phyloP scores from a whole-genome alignment of 2,797 vertebrate genomes.

The Heliangelus exortis region DNA sequence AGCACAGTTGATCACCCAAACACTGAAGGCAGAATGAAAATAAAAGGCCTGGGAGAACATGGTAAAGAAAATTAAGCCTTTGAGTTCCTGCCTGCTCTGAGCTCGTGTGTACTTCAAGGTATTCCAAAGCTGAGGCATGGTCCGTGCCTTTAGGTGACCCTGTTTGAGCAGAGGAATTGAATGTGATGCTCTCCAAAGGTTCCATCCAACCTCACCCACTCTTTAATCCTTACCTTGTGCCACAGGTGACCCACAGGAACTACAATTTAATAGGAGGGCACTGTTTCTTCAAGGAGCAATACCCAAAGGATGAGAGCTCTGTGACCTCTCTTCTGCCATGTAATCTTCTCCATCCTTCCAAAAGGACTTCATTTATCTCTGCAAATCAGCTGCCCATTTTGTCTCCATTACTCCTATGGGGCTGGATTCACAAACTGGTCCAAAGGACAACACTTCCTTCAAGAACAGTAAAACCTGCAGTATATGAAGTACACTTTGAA shows the following conservation, averaged over 20 bases:
- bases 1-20: not conserved
- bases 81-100: not conserved
- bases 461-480: not conserved
- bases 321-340: not conserved
- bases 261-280: not conserved
- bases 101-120: not conserved
- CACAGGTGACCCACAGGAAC: not conserved
- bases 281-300: not conserved
- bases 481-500: not conserved
- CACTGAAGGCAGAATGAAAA: not conserved
- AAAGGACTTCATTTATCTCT: not conserved
- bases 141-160: not conserved
- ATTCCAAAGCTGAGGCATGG: not conserved
- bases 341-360: not conserved
- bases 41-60: not conserved
- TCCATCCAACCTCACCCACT: not conserved
- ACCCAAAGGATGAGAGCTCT: not conserved
- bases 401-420: not conserved
- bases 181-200: not conserved
- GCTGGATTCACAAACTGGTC: not conserved
- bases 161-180: not conserved
- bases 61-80: not conserved
- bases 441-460: not conserved
- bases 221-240: not conserved
- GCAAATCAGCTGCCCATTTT: not conserved